phyloP scores from a whole-genome alignment of 1,140 invertebrate genomes.

The Heliconius nattereri region DNA sequence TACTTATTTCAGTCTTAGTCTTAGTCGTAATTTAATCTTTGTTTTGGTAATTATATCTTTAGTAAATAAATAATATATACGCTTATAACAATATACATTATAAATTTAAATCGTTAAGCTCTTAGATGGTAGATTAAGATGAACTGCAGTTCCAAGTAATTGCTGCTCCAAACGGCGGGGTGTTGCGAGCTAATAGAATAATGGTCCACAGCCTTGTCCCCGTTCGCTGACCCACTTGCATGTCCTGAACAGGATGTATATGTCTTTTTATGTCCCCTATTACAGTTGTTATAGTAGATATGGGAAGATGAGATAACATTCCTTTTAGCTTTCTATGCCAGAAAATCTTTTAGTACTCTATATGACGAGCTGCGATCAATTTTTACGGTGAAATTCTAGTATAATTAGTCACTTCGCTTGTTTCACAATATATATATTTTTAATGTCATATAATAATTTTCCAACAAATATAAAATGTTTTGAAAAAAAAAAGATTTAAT shows the following conservation, averaged over 20 bases:
- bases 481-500: no score
- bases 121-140: not conserved
- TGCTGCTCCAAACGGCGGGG: conserved; percentile 52
- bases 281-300: conserved; percentile 12
- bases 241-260: conserved; percentile 58
- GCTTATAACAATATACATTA: no score
- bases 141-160: conserved; percentile 29
- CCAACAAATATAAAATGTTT: no score
- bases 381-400: not conserved
- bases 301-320: conserved; percentile 26
- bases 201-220: conserved; percentile 67
- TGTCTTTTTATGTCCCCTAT: conserved; percentile 38
- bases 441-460: not conserved
- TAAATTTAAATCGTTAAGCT: not conserved
- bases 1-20: no score
- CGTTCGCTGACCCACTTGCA: conserved; percentile 64
- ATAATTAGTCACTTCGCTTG: not conserved
- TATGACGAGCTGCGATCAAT: not conserved
- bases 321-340: not conserved
- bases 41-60: no score
- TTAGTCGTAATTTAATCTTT: no score
- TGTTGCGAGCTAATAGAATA: conserved; percentile 70
- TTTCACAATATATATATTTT: not conserved
- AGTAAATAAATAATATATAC: no score
- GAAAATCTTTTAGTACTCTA: not conserved